These are phyloP conservation scores for Drosophila putrida DNA, from an alignment of 2,888 invertebrate genomes.

Conservation along the genomic window DNA sequence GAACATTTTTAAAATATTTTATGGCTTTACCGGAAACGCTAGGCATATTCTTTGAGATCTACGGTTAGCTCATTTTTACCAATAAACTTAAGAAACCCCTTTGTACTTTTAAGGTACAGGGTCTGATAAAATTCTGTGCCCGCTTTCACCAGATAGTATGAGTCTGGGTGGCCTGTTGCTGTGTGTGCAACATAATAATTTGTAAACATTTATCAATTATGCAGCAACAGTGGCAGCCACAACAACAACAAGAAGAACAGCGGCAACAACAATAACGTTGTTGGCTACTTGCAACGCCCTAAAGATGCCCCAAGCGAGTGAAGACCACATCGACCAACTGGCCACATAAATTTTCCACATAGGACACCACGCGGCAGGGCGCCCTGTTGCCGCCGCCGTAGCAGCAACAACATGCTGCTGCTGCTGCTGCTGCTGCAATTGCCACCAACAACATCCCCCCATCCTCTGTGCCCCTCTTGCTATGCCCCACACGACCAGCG, in stretches of 20 bases:
- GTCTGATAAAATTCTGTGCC: background rate
- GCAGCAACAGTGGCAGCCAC: conserved; percentile 68
- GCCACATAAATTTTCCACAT: conserved; percentile 75
- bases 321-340: conserved; percentile 55
- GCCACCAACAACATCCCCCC: background rate
- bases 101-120: no score
- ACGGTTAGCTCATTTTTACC: no score
- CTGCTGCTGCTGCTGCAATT: background rate
- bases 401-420: background rate
- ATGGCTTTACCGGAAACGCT: no score
- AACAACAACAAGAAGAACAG: conserved; percentile 31
- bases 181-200: conserved; percentile 80
- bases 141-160: conserved; percentile 52
- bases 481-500: background rate
- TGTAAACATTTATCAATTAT: conserved; percentile 81
- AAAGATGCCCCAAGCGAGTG: conserved; percentile 51
- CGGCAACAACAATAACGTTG: conserved; percentile 16
- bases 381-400: conserved; percentile 19
- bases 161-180: conserved; percentile 69
- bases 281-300: conserved; percentile 56
- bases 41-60: no score
- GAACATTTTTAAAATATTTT: no score
- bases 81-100: no score
- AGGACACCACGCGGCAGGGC: conserved; percentile 63
- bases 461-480: no score